A percentile compares a stretch with the other conserved stretches of the same genome.
These are phyloP conservation scores for Macroramphosus scolopax DNA, from an alignment of 2,797 vertebrate species.

Conservation along the genomic window DNA sequence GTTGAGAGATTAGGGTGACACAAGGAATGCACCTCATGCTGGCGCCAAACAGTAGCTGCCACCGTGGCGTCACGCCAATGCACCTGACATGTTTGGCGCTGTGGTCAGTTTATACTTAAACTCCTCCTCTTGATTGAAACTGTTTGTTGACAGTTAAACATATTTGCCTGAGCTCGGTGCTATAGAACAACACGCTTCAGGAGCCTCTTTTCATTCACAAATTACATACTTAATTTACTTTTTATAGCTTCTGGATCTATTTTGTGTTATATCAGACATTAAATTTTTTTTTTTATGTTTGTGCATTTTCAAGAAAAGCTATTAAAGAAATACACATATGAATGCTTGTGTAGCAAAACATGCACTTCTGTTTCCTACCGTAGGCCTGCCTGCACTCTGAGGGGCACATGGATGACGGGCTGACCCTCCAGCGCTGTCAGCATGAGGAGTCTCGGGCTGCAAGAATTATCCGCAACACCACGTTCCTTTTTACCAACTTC, in stretches of 20 bases:
- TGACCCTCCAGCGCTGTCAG: conserved; percentile 94
- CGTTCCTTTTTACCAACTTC: conserved; percentile 90
- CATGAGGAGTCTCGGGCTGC: conserved; percentile 93
- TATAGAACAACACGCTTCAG: no score
- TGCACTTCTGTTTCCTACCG: conserved; percentile 7
- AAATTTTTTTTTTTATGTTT: no score
- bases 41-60: conserved; percentile 33
- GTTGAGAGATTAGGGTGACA: conserved; percentile 36
- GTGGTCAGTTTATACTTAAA: conserved; percentile 29
- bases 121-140: conserved; percentile 16
- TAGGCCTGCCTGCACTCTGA: conserved; percentile 96
- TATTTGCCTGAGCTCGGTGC: conserved; percentile 26
- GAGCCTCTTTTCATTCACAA: no score
- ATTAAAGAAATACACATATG: no score
- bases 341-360: no score
- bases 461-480: conserved; percentile 96
- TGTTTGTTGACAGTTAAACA: conserved; percentile 33
- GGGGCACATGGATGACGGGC: conserved; percentile 97
- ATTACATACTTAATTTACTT: no score
- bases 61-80: conserved; percentile 36
- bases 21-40: conserved; percentile 12
- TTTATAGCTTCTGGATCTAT: neutral
- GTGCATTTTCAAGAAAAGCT: no score
- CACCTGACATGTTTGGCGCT: conserved; percentile 40
- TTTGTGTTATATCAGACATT: no score